Evolutionary conservation across 2,113 vertebrate genomes (phyloP).

Genomic region (Myiozetetes cayanensis): DNA sequence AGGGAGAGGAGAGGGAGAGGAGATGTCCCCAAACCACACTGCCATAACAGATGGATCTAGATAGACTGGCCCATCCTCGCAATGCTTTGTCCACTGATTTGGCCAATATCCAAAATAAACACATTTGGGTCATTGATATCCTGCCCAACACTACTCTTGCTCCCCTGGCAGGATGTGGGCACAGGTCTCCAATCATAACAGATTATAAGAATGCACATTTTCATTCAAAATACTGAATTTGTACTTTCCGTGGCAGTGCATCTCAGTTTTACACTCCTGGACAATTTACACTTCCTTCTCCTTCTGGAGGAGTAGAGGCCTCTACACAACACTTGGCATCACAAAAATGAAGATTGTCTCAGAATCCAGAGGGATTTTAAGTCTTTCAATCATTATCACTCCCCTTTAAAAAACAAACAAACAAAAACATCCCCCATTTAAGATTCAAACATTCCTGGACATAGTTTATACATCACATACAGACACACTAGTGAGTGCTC

Average conservation of each 20-base stretch:
- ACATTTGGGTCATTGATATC: neutral
- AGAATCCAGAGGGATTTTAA: neutral
- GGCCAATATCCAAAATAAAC: neutral
- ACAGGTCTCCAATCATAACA: neutral
- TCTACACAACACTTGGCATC: neutral
- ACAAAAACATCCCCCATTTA: fast-evolving
- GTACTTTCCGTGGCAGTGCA: neutral
- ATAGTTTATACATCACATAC: fast-evolving
- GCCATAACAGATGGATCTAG: fast-evolving
- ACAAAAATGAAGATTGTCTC: neutral
- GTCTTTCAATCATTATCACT: neutral
- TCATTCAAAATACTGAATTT: neutral
- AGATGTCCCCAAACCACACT: neutral
- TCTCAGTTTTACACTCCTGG: neutral
- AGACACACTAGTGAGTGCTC: fast-evolving
- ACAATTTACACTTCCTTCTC: neutral
- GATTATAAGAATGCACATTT: neutral
- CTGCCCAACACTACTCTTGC: neutral
- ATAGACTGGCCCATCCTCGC: fast-evolving
- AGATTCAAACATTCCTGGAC: neutral
- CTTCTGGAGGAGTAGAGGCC: neutral
- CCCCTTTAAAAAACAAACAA: neutral
- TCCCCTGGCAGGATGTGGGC: neutral
- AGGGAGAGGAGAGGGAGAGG: neutral
- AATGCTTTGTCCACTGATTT: neutral